These are phyloP conservation scores for Prunella fulvescens DNA, from an alignment of 2,113 vertebrate species.

Conservation along the genomic window DNA sequence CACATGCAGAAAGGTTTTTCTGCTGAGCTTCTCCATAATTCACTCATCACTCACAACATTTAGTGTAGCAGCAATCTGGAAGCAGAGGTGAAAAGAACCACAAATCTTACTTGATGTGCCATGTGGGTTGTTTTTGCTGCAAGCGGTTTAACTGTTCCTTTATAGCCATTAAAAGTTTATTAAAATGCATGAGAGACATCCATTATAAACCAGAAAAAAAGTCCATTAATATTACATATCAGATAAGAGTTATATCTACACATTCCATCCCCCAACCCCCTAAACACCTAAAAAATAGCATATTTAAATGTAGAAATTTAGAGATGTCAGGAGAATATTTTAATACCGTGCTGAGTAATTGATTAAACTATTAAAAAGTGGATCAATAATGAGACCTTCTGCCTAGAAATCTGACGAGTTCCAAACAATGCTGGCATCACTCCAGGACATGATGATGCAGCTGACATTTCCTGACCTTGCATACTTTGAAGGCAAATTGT, in stretches of 20 bases:
- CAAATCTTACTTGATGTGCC: constrained; percentile 15
- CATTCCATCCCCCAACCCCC: not conserved
- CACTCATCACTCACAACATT: not conserved
- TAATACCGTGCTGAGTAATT: not conserved
- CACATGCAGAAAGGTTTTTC: not conserved
- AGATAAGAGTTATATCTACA: not conserved
- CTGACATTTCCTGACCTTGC: not conserved
- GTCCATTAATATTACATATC: constrained; percentile 23
- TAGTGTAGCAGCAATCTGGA: not conserved
- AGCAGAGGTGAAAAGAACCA: constrained; percentile 16
- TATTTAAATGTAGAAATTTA: not conserved
- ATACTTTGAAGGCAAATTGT: not conserved
- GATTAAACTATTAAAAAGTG: not conserved
- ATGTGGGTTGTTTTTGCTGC: not conserved
- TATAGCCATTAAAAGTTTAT: constrained; percentile 40
- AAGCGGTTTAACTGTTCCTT: not conserved
- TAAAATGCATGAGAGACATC: constrained; percentile 38
- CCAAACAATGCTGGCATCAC: not conserved
- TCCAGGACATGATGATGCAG: not conserved
- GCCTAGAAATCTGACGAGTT: not conserved
- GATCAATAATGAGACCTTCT: not conserved
- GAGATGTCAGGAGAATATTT: not conserved
- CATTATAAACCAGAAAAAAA: constrained; percentile 16
- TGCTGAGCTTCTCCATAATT: not conserved
- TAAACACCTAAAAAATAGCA: not conserved